Evolutionary conservation across 2,113 vertebrate species (phyloP).

Genomic region (Orthochromis malagaraziensis): DNA sequence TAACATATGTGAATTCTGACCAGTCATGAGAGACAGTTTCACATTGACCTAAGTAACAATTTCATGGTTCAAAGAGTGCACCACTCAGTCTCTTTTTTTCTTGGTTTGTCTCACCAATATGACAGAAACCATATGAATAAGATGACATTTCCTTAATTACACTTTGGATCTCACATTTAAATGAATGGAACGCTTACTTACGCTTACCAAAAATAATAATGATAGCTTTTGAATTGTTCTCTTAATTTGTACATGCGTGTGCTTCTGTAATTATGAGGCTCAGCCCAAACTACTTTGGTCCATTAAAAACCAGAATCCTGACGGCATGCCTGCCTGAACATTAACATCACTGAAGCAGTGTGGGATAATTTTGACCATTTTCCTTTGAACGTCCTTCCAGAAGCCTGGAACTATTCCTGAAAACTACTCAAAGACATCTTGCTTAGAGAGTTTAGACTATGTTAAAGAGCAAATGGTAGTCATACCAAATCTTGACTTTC

Average conservation of each 20-base stretch:
- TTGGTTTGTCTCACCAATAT: neutral
- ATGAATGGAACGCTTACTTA: neutral
- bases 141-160: neutral
- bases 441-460: neutral
- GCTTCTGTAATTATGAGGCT: neutral
- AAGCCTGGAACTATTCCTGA: neutral
- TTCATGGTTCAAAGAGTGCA: neutral
- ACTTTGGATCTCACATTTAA: neutral
- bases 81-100: neutral
- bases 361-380: neutral
- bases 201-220: neutral
- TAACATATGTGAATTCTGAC: neutral
- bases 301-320: neutral
- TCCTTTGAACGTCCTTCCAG: neutral
- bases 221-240: neutral
- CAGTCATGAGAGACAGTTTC: neutral
- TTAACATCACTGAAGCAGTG: neutral
- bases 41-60: neutral
- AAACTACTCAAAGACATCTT: neutral
- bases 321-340: rapidly evolving
- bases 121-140: neutral
- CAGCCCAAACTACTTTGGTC: neutral
- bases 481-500: neutral
- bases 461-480: neutral
- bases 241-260: neutral